Evolutionary conservation across 2,888 invertebrate species (phyloP).

Genomic region (Trichopria drosophilae): DNA sequence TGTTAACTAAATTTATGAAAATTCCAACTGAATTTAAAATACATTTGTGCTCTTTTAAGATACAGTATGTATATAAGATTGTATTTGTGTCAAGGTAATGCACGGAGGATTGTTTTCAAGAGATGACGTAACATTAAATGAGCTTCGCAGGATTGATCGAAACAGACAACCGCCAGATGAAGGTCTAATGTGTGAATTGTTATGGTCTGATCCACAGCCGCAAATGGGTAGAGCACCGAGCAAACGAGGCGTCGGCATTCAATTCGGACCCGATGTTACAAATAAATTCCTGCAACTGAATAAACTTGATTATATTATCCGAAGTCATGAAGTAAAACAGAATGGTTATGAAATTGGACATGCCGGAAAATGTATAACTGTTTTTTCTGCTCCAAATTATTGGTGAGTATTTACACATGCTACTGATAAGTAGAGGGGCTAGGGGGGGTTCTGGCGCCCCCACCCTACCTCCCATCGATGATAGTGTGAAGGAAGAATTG

Average conservation of each 20-base stretch:
- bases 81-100: slow-evolving; percentile 73
- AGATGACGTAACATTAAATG: slow-evolving; percentile 90
- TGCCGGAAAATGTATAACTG: slow-evolving; percentile 94
- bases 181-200: slow-evolving; percentile 93
- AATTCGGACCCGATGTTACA: slow-evolving; percentile 98
- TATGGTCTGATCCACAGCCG: slow-evolving; percentile 98
- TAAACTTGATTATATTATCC: slow-evolving; percentile 87
- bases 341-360: slow-evolving; percentile 96
- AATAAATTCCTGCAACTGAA: slow-evolving; percentile 80
- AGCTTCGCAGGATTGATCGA: slow-evolving; percentile 85
- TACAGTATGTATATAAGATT: too few relatives aligned
- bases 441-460: too few relatives aligned
- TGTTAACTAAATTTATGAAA: too few relatives aligned
- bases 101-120: slow-evolving; percentile 97
- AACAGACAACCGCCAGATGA: slow-evolving; percentile 97
- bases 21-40: too few relatives aligned
- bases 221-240: slow-evolving; percentile 86
- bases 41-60: too few relatives aligned
- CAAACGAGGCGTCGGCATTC: slow-evolving; percentile 96
- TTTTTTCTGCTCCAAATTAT: slow-evolving; percentile 99
- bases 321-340: slow-evolving; percentile 97
- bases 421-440: too few relatives aligned
- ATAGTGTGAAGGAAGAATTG: too few relatives aligned
- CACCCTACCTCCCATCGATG: too few relatives aligned
- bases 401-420: slow-evolving; percentile 80